Base-by-base conservation (phyloP, 2,888 invertebrate species). In the Phytoseiulus persimilis region DNA sequence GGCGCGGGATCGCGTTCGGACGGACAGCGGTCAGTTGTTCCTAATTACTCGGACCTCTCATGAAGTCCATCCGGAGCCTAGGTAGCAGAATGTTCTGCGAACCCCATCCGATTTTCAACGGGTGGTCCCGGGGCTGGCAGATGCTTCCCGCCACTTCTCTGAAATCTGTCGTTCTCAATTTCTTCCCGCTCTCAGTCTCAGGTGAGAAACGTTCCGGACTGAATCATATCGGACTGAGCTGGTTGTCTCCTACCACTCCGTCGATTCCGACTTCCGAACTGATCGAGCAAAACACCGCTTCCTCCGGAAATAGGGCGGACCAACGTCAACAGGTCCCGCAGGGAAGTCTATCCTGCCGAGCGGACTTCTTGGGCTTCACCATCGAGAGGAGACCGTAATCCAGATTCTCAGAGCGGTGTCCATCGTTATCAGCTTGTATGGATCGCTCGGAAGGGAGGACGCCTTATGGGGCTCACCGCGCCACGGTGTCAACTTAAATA, bases 1-100 rank as follows among this genome's bases (percentile, higher is more conserved):
- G 65, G 11, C 1, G 65, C 65, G 65, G 28, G 65, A 14, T 65
- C 18, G 65, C 65, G 65, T 65, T 6, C 65, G 65, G 65, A 14
- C 28, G 65, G 65, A 23, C 11, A 14, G 65, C 5, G 18, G 65
- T 65, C 65, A 65, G 65, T 65, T 28, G 65, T 65, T 65, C 65
- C 65, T 65, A 65, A 65, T 65, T 65, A 65, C 65, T 65, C 65
- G 65, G 65, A 65, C 65, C 65, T 65, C 65, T 65, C 65, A 65
- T 65, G 65, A 65, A 65, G 65, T 65, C 65, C 65, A 28, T 65
- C 65, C 1, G 18, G 18, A 65, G 11, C 65, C 28, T 28, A 6
- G 28, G 65, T 65, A 65, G 65, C 65, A 65, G 11, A 11, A 65
- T 65, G 65, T 65, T 65, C 65, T 18, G 65, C 65, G 65, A 65